Conservation (phyloP, 2,113 vertebrate species). For the Choloepus hoffmanni region DNA sequence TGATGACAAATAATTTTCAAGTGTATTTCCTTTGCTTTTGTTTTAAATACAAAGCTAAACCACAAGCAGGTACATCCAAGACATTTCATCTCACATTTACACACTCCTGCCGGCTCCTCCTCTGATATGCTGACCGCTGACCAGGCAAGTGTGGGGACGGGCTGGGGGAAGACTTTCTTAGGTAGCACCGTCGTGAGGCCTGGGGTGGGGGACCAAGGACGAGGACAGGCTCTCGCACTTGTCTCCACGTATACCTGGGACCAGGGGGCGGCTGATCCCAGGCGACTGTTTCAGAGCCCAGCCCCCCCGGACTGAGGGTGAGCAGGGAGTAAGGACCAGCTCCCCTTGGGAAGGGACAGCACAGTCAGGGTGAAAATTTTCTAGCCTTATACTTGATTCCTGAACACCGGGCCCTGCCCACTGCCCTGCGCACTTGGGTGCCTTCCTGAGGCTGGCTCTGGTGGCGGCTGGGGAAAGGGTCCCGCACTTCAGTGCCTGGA, state of each 20-base stretch:
- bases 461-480: not conserved
- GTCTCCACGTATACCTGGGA: conserved; percentile 62
- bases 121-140: conserved; percentile 61
- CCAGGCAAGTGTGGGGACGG: conserved; percentile 52
- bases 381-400: not conserved
- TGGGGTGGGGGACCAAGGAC: not conserved
- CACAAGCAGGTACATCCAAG: conserved; percentile 82
- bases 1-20: conserved; percentile 89
- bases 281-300: not conserved
- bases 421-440: not conserved
- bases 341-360: not conserved
- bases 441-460: not conserved
- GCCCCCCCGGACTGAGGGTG: conserved; percentile 9
- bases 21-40: conserved; percentile 80
- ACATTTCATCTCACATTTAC: conserved; percentile 70
- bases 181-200: conserved; percentile 77
- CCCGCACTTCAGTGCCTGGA: not conserved
- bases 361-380: not conserved
- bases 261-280: not conserved
- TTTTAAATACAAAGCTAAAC: conserved; percentile 89
- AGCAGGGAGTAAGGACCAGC: not conserved
- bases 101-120: conserved; percentile 68
- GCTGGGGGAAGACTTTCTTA: conserved; percentile 71
- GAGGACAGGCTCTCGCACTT: conserved; percentile 10
- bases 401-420: not conserved